Evolutionary conservation across 2,888 invertebrate species (phyloP), one percentile per base, ranked within the genome.

Genomic region (Sphinx pinastri): DNA sequence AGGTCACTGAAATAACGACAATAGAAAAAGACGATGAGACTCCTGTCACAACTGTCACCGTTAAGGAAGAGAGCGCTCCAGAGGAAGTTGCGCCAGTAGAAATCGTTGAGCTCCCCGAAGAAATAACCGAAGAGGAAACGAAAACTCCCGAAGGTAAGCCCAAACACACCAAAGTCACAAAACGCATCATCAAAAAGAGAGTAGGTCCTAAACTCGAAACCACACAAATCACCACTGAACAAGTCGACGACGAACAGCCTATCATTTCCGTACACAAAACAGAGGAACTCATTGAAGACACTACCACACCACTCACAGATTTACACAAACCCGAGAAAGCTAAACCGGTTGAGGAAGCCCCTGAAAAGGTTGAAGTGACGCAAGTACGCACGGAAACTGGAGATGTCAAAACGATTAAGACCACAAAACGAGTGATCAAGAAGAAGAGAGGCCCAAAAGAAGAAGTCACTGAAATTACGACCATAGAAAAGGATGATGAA

Each of bases 21-120:
- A 51, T 51, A 12, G 51, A 51, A 13, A 51, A 51, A 51, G 51
- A 51, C 10, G 51, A 51, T 14, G 51, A 51, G 13, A 14, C 11
- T 11, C 51, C 51, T 5, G 51, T 51, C 5, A 51, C 51, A 5
- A 51, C 51, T 51, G 51, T 51, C 51, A 51, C 51, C 1, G 51
- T 51, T 5, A 51, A 51, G 10, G 51, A 51, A 51, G 51, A 51
- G 13, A 13, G 13, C 13, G 51, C 51, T 51, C 51, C 51, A 13
- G 51, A 51, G 13, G 51, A 51, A 51, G 13, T 5, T 13, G 1
- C 11, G 13, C 51, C 51, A 5, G 10, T 51, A 14, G 51, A 51
- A 13, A 51, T 75, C 25, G 76, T 79, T 0, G 52, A 74, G 79
- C 87, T 76, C 69, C 82, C 75, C 0, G 75, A 79, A 74, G 73